A percentile compares a stretch with the other conserved stretches of the same genome.
These are phyloP conservation scores for Dryobates pubescens DNA, from an alignment of 2,797 vertebrate species.

Conservation along the genomic window DNA sequence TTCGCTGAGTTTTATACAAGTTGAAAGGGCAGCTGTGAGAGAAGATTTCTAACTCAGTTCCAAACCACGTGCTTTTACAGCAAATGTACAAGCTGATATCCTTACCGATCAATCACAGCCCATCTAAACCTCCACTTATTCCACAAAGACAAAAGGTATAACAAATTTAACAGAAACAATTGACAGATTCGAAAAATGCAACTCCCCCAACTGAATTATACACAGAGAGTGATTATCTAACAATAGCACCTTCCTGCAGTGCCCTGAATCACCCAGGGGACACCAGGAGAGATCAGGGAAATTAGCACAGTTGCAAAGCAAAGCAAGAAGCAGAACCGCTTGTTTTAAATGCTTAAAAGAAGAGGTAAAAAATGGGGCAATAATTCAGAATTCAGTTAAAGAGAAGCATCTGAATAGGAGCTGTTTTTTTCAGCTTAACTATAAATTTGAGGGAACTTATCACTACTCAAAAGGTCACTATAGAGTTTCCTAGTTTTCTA, in stretches of 20 bases:
- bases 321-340: neutral
- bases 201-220: neutral
- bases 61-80: neutral
- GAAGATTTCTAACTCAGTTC: neutral
- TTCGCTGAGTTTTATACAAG: neutral
- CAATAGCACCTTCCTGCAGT: neutral
- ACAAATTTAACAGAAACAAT: neutral
- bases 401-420: neutral
- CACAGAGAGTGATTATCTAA: neutral
- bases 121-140: neutral
- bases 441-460: neutral
- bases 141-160: neutral
- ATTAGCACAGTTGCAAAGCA: neutral
- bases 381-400: neutral
- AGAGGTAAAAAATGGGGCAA: neutral
- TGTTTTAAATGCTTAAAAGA: neutral
- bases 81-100: neutral
- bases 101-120: neutral
- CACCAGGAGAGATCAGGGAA: neutral
- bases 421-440: neutral
- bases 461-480: neutral
- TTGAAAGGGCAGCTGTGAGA: neutral
- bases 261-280: neutral
- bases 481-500: neutral
- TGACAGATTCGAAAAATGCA: neutral